Evolutionary conservation across 2,888 invertebrate genomes (phyloP).

Genomic region (Ischnura elegans): DNA sequence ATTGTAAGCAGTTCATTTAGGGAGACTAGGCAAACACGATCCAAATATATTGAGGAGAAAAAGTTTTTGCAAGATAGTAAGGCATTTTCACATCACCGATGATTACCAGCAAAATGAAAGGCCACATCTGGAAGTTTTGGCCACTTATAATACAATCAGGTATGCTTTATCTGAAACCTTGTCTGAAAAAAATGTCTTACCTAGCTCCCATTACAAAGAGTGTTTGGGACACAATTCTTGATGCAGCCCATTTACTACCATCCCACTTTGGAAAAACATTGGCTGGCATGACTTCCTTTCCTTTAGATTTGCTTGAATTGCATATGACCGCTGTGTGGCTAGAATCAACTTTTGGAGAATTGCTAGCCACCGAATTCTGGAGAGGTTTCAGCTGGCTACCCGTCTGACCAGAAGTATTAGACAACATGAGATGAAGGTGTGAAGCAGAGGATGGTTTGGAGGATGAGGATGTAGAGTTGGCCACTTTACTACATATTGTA

Average conservation of each 20-base stretch:
- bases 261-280: conserved; percentile 75
- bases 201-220: conserved; percentile 90
- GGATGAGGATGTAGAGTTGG: not conserved
- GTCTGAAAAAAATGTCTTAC: conserved; percentile 73
- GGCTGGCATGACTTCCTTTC: conserved; percentile 25
- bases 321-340: conserved; percentile 11
- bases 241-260: conserved; percentile 87
- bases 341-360: not conserved
- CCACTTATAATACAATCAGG: not conserved
- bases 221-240: conserved; percentile 85
- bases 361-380: not conserved
- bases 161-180: not conserved
- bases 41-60: too few relatives aligned
- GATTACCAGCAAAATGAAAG: too few relatives aligned
- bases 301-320: conserved; percentile 17
- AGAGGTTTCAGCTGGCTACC: not conserved
- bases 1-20: too few relatives aligned
- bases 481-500: not conserved
- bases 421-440: not conserved
- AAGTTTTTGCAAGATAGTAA: too few relatives aligned
- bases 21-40: too few relatives aligned
- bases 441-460: not conserved
- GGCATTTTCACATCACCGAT: too few relatives aligned
- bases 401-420: not conserved
- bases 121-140: too few relatives aligned